Conservation (phyloP, 1,140 invertebrate species). For the Mya arenaria region DNA sequence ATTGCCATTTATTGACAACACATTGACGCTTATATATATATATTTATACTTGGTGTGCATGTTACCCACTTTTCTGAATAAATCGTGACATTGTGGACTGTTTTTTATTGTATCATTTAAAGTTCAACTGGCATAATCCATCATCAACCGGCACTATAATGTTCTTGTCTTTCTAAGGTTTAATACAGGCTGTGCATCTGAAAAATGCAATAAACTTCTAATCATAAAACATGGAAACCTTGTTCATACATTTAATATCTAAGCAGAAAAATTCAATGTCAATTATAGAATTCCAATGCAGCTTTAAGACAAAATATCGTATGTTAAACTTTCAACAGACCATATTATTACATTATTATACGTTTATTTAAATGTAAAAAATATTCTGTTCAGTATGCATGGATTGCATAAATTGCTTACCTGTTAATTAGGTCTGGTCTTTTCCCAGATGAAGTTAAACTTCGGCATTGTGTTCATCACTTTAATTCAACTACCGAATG, state of each 20-base stretch:
- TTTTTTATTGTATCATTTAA: not conserved
- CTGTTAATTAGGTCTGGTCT: not conserved
- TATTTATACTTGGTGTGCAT: constrained; percentile 6
- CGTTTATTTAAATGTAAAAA: no score
- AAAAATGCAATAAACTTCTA: not conserved
- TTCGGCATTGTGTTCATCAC: not conserved
- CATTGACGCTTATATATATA: not conserved
- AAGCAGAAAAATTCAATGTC: not conserved
- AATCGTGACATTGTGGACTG: not conserved
- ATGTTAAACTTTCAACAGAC: not conserved
- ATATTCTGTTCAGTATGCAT: no score
- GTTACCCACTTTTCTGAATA: constrained; percentile 10
- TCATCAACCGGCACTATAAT: not conserved
- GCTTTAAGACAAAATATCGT: not conserved
- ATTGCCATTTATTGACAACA: constrained; percentile 10
- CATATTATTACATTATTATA: not conserved
- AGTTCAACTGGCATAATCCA: not conserved
- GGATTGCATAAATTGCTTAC: no score
- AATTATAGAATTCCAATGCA: not conserved
- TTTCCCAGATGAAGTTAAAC: not conserved
- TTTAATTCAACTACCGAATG: not conserved
- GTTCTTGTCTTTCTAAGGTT: not conserved
- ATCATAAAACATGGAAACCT: not conserved
- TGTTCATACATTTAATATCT: not conserved
- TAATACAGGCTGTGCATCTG: not conserved